Evolutionary conservation across 2,797 vertebrate genomes (phyloP), one percentile per base, ranked within the genome.

Genomic region (Diplodus sargus): DNA sequence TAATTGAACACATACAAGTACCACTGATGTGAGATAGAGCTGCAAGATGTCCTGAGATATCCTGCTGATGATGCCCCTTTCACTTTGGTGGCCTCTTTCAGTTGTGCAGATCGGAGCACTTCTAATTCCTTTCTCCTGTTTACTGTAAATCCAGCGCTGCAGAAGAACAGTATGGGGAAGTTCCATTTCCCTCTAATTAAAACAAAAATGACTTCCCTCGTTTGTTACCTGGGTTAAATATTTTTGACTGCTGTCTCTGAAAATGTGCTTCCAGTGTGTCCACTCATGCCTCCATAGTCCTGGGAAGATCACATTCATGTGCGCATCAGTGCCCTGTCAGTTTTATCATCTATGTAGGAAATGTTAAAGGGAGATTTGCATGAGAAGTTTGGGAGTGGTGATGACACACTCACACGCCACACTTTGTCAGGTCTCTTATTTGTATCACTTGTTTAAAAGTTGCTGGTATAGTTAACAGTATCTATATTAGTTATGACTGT

Each of bases 331-430:
- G 28, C 34, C 9, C 60, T 81, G 81, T 86, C 84, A 58, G 59
- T 30, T 43, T 66, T 17, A 45, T 56, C 30, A 68, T 91, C 84
- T 58, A n/a, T 70, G 60, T 28, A 81, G 90, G 87, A 91, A 91
- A 85, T 78, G 48, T 73, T 16, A 3, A 5, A 3, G 4, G 23
- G 45, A 53, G 77, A 87, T 92, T 92, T 93, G 85, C 65, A 77
- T 91, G n/a, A n/a, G 49, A 80, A 7, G 54, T 81, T 59, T 64
- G 1, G 20, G 16, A 63, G 22, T 5, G 13, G 51, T 22, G 5
- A 47, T 56, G 20, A 58, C 18, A 56, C 5, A 57, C 43, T 34
- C 43, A 69, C 43, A 51, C n/a, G 28, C 58, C 15, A 42, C 25
- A 57, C 4, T 34, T 58, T 42, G n/a, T 30, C 10, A 22, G 2